Evolutionary conservation across 92 coral and sea anemone genomes (phyloP).

Genomic region (Pocillopora grandis): DNA sequence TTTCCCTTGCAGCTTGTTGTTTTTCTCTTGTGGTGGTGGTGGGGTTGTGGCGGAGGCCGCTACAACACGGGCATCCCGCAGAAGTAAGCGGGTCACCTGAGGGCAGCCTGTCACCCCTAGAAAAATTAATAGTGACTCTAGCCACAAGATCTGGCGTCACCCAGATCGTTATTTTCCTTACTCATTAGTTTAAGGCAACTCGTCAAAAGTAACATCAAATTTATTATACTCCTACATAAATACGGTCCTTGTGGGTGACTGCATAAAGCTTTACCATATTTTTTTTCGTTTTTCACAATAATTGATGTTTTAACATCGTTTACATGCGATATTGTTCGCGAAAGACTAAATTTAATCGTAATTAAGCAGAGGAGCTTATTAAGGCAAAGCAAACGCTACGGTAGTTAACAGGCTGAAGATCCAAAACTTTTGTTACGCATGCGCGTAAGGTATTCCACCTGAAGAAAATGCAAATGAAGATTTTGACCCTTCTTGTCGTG

Average conservation of each 20-base stretch:
- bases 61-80: slow-evolving; percentile 95
- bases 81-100: slow-evolving; percentile 97
- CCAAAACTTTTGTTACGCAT: slow-evolving; percentile 4
- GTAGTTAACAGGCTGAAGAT: background rate
- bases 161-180: slow-evolving; percentile 99
- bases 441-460: background rate
- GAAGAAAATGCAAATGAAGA: background rate
- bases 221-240: background rate
- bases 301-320: background rate
- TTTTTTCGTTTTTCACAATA: background rate
- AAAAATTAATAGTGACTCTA: slow-evolving; percentile 66
- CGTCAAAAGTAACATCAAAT: background rate
- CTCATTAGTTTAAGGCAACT: slow-evolving; percentile 99
- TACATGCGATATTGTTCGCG: too few species aligned
- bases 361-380: too few species aligned
- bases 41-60: slow-evolving; percentile 84
- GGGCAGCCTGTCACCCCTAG: slow-evolving; percentile 94
- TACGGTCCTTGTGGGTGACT: slow-evolving; percentile 5
- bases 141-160: slow-evolving; percentile 96
- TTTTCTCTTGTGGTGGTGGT: background rate
- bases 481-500: too few species aligned
- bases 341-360: too few species aligned
- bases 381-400: background rate
- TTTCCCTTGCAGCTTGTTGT: background rate
- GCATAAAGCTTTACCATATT: background rate